A percentile compares a stretch with the other conserved stretches of the same genome.
These are phyloP conservation scores for Larimichthys crocea DNA, from an alignment of 2,113 vertebrate genomes.

Conservation along the genomic window DNA sequence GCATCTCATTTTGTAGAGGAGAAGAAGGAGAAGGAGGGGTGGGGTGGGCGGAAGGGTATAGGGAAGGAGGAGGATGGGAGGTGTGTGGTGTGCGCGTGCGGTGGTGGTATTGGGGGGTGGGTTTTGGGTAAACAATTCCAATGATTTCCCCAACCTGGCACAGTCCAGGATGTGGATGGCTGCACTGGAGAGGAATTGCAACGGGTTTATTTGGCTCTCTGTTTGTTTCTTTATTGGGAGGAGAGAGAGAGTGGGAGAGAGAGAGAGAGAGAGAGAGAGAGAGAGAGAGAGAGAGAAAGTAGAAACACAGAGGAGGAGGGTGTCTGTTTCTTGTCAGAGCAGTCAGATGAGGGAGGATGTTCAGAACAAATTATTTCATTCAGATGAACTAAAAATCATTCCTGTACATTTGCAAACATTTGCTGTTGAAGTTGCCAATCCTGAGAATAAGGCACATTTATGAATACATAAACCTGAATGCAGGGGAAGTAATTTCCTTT, in stretches of 20 bases:
- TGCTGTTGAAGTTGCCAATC: conserved; percentile 50
- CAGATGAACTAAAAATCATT: conserved; percentile 66
- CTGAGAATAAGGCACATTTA: conserved; percentile 24
- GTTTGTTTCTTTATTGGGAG: conserved; percentile 80
- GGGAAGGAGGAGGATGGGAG: conserved; percentile 58
- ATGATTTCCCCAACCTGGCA: conserved; percentile 85
- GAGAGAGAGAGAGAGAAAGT: conserved; percentile 30
- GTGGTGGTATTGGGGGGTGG: conserved; percentile 24
- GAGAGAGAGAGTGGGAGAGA: conserved; percentile 56
- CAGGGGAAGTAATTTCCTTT: conserved; percentile 33
- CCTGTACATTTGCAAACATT: conserved; percentile 74
- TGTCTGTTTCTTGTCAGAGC: conserved; percentile 70
- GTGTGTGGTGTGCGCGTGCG: conserved; percentile 26
- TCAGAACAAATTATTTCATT: conserved; percentile 76
- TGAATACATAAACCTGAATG: conserved; percentile 41
- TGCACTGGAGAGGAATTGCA: conserved; percentile 82
- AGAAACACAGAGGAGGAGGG: conserved; percentile 30
- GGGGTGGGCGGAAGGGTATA: background rate
- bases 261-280: conserved; percentile 46
- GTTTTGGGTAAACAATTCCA: conserved; percentile 73
- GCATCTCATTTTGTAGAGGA: conserved; percentile 84
- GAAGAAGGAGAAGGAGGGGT: conserved; percentile 58
- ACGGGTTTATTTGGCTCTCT: conserved; percentile 76
- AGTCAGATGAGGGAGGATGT: conserved; percentile 69
- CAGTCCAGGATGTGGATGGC: conserved; percentile 80